These are phyloP conservation scores for Clangula hyemalis DNA, from an alignment of 2,797 vertebrate species.

Conservation along the genomic window DNA sequence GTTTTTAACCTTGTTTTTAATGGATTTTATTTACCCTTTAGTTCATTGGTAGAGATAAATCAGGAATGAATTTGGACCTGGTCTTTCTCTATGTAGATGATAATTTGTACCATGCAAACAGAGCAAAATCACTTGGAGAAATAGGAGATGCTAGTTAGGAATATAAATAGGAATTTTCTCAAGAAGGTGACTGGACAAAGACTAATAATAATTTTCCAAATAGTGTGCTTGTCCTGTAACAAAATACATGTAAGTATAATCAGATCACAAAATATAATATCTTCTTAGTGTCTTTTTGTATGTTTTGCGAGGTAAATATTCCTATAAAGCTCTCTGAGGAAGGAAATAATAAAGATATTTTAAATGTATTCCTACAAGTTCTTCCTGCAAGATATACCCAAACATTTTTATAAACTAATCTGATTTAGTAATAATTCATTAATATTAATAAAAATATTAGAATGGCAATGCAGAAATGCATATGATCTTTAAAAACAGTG, in stretches of 20 bases:
- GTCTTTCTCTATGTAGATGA: not conserved
- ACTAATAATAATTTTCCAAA: constrained; percentile 34
- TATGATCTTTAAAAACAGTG: not conserved
- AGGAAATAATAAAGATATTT: not conserved
- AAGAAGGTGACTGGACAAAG: not conserved
- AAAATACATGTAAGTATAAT: not conserved
- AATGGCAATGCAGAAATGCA: not conserved
- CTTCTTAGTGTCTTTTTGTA: constrained; percentile 17
- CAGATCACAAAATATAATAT: constrained; percentile 2
- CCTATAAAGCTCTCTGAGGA: not conserved
- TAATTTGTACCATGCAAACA: constrained; percentile 16
- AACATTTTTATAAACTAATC: not conserved
- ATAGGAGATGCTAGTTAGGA: not conserved
- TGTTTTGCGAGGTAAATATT: not conserved
- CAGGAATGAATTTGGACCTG: not conserved
- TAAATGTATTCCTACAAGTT: not conserved
- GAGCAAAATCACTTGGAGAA: constrained; percentile 27
- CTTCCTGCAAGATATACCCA: not conserved
- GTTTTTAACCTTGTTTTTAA: constrained; percentile 30
- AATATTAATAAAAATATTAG: not conserved
- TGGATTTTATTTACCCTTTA: constrained; percentile 25
- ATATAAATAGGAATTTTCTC: constrained; percentile 16
- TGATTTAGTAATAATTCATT: not conserved
- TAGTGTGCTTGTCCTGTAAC: not conserved
- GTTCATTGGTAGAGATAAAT: not conserved